These are phyloP conservation scores for Columba livia DNA, from an alignment of 2,113 vertebrate species.

Conservation along the genomic window DNA sequence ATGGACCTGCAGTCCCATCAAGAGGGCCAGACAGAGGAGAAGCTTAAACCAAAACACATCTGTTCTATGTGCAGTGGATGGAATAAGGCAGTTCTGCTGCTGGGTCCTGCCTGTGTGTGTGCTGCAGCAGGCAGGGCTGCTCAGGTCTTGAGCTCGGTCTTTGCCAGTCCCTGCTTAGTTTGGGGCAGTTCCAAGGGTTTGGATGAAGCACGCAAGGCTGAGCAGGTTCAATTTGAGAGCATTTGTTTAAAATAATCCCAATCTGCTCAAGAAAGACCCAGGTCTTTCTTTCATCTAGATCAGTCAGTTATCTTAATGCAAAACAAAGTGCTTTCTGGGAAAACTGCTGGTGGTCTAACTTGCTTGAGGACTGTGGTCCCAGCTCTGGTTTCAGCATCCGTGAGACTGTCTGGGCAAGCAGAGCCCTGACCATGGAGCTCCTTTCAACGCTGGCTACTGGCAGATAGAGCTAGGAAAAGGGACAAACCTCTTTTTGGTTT, in stretches of 20 bases:
- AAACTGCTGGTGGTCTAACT: background rate
- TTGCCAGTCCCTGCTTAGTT: background rate
- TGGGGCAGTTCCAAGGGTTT: background rate
- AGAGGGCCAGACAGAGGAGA: background rate
- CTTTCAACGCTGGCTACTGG: background rate
- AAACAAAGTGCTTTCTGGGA: background rate
- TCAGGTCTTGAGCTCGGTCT: background rate
- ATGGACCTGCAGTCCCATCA: background rate
- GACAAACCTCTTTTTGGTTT: background rate
- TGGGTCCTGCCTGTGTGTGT: too few species aligned
- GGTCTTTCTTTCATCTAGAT: background rate
- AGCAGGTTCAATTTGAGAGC: background rate
- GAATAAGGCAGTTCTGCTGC: background rate
- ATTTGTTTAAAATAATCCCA: background rate
- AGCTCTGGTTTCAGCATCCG: background rate
- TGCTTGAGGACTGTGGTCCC: background rate
- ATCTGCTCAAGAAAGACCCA: background rate
- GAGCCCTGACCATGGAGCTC: background rate
- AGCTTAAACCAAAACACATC: background rate
- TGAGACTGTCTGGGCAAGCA: background rate
- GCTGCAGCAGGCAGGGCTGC: background rate
- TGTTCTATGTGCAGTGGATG: rapidly evolving
- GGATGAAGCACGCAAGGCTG: background rate
- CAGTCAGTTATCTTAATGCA: background rate
- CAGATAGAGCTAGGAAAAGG: too few species aligned